Percentiles rank a stretch among this genome's conserved stretches.
phyloP scores from a whole-genome alignment of 2,797 vertebrate species.

The Craterocephalus amniculus region DNA sequence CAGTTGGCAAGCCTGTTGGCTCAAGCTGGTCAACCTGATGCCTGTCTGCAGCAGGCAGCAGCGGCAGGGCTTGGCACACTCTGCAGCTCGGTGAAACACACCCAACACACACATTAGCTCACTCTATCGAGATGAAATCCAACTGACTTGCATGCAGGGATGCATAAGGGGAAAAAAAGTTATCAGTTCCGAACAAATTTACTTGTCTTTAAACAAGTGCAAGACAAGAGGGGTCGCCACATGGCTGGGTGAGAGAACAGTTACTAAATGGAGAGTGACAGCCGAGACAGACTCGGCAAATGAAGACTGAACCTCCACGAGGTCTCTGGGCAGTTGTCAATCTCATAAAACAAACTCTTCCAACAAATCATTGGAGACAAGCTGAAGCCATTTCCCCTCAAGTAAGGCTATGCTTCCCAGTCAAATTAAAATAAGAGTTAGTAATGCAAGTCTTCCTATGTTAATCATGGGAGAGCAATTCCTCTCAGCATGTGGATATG shows the following conservation, averaged over 20 bases:
- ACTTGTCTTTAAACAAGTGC: slow-evolving; percentile 12
- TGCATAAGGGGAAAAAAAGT: background rate
- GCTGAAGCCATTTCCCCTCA: slow-evolving; percentile 4
- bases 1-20: slow-evolving; percentile 57
- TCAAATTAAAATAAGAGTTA: slow-evolving; percentile 2
- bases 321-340: slow-evolving; percentile 55
- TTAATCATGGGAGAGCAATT: background rate
- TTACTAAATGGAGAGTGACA: slow-evolving; percentile 67
- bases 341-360: slow-evolving; percentile 44
- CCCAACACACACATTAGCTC: slow-evolving; percentile 59
- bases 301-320: slow-evolving; percentile 58
- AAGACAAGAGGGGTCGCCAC: slow-evolving; percentile 26
- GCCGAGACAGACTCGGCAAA: slow-evolving; percentile 51
- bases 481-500: background rate
- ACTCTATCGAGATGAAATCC: slow-evolving; percentile 34
- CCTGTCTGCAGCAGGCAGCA: slow-evolving; percentile 60
- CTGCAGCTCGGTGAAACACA: slow-evolving; percentile 42
- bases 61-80: slow-evolving; percentile 59
- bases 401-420: slow-evolving; percentile 7
- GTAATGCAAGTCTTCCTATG: background rate
- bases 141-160: background rate
- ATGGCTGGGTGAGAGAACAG: slow-evolving; percentile 25
- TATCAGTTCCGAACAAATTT: slow-evolving; percentile 4
- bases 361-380: slow-evolving; percentile 32
- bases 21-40: slow-evolving; percentile 61